Evolutionary conservation across 2,113 vertebrate genomes (phyloP).

Genomic region (Corydoras sp.): DNA sequence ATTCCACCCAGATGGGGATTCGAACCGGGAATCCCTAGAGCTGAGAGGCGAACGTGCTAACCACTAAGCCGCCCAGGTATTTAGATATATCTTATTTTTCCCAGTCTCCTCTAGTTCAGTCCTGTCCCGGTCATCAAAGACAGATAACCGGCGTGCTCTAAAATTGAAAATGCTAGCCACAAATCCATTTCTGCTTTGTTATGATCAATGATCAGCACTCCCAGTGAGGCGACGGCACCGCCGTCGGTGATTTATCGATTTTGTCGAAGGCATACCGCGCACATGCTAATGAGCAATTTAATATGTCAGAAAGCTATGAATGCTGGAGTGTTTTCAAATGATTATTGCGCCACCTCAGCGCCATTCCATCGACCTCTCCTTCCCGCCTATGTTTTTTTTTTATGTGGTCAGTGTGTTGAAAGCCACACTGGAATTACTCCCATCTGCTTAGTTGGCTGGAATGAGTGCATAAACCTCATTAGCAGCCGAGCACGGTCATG

Average conservation of each 20-base stretch:
- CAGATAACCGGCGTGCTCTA: slow-evolving; percentile 24
- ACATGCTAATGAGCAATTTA: slow-evolving; percentile 61
- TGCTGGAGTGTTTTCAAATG: slow-evolving; percentile 50
- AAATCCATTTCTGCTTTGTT: slow-evolving; percentile 54
- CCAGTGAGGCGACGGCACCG: slow-evolving; percentile 48
- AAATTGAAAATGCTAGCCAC: slow-evolving; percentile 22
- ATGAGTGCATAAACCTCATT: slow-evolving; percentile 19
- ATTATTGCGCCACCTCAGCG: slow-evolving; percentile 27
- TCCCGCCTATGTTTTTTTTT: slow-evolving; percentile 23
- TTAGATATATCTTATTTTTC: neutral
- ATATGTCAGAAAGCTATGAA: slow-evolving; percentile 52
- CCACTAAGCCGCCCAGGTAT: too few relatives aligned
- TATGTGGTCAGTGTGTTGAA: slow-evolving; percentile 31
- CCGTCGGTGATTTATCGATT: slow-evolving; percentile 60
- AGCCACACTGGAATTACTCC: slow-evolving; percentile 31
- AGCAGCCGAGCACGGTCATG: slow-evolving; percentile 13
- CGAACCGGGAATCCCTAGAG: too few relatives aligned
- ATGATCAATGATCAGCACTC: slow-evolving; percentile 58
- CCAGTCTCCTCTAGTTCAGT: neutral
- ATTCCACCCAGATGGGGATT: too few relatives aligned
- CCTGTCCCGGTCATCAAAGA: neutral
- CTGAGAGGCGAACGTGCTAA: too few relatives aligned
- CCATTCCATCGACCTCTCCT: slow-evolving; percentile 32
- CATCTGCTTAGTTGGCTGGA: slow-evolving; percentile 10
- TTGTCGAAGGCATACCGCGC: slow-evolving; percentile 43